Base-by-base conservation (phyloP, 2,113 vertebrate genomes). In the Verasper variegatus region DNA sequence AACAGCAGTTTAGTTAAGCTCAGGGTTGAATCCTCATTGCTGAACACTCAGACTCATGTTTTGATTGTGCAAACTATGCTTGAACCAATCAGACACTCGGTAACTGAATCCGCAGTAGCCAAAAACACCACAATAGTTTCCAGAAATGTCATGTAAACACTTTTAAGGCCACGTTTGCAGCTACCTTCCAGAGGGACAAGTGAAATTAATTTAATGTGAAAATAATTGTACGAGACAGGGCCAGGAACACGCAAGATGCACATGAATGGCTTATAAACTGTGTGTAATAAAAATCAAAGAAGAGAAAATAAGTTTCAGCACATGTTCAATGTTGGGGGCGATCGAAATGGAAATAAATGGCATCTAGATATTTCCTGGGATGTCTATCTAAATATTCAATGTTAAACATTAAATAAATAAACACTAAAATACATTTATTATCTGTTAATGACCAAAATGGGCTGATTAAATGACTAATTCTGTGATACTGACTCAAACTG, bases 401-500 rank as follows among this genome's bases (percentile, higher is more conserved):
- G 5, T 4, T 7, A 21, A 18, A 63, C 24, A 47, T 45, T 1
- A 31, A 58, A 47, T 14, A 63, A 47, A 37, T 18, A 3, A 10
- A 49, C 23, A 15, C 27, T 45, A 72, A 35, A 17, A 9, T 37
- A 49, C 9, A 54, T n/a, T 2, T 10, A 8, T 21, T n/a, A 54
- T n/a, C 20, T 54, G 5, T 54, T 54, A 21, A 9, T 20, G 1
- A 68, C 40, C 20, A 51, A 40, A 58, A 45, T 23, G 35, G 7
- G 35, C 23, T 3, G 5, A 74, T 62, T 45, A 56, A 54, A 17
- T 7, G 55, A 54, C 31, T 54, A 54, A 86, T 65, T 78, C 21
- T 37, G 60, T 20, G 42, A 73, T 35, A 72, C 21, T 21, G 49
- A 64, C 54, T 47, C 13, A 76, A 86, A 73, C 63, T 82, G 35